Evolutionary conservation across 2,797 vertebrate genomes (phyloP).

Genomic region (Malurus leucopterus): DNA sequence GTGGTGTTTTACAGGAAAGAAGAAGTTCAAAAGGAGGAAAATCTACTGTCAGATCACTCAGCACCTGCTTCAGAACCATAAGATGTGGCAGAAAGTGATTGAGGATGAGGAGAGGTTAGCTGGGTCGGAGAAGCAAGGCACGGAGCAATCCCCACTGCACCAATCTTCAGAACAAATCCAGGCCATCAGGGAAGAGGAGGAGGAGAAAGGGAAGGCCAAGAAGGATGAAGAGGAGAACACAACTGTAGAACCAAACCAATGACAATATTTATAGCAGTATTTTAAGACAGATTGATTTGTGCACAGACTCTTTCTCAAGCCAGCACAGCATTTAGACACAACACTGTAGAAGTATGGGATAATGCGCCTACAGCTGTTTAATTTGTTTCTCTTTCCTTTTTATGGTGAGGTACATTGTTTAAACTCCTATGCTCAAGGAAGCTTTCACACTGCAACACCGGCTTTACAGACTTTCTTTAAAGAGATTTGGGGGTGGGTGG

Average conservation of each 20-base stretch:
- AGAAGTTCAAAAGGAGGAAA: constrained; percentile 84
- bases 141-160: constrained; percentile 71
- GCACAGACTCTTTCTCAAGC: constrained; percentile 75
- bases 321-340: constrained; percentile 99
- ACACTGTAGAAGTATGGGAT: constrained; percentile 96
- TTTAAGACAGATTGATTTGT: constrained; percentile 64
- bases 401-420: constrained; percentile 69
- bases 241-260: constrained; percentile 57
- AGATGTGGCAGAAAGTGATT: constrained; percentile 98
- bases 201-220: constrained; percentile 79
- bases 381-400: constrained; percentile 67
- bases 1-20: constrained; percentile 68
- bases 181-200: constrained; percentile 92
- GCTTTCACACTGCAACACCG: constrained; percentile 82
- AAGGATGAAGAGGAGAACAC: constrained; percentile 63
- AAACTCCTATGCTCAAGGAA: constrained; percentile 73
- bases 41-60: constrained; percentile 95
- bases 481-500: constrained; percentile 49
- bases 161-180: constrained; percentile 86
- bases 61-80: constrained; percentile 93
- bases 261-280: constrained; percentile 63
- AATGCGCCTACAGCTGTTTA: constrained; percentile 81
- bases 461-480: constrained; percentile 71
- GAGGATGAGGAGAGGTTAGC: constrained; percentile 83
- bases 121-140: constrained; percentile 55